Conservation (phyloP, 1,140 invertebrate species). For the Hycleus cichorii region DNA sequence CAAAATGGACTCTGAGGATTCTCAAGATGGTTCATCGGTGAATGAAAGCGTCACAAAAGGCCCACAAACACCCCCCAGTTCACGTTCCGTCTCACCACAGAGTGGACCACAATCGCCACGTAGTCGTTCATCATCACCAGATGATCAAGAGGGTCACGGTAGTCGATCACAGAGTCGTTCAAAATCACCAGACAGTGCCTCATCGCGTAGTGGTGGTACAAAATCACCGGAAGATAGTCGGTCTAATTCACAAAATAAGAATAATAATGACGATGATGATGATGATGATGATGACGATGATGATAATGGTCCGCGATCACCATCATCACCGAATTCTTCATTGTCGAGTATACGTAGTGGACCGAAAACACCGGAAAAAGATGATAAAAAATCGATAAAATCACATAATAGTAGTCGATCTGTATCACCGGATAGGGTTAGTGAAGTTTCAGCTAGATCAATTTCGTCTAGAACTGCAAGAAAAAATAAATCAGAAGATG, state of each 20-base stretch:
- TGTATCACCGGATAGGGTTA: conserved; percentile 24
- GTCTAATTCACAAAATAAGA: not conserved
- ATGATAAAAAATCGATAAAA: conserved; percentile 19
- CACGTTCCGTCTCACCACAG: conserved; percentile 13
- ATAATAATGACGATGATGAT: conserved; percentile 1
- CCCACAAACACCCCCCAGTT: conserved; percentile 14
- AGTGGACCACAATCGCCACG: conserved; percentile 15
- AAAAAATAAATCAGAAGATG: conserved; percentile 26
- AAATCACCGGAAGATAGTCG: not conserved
- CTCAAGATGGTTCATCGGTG: conserved; percentile 34
- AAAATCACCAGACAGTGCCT: conserved; percentile 9
- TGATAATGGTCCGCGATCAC: conserved; percentile 15
- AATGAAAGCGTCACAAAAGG: conserved; percentile 31
- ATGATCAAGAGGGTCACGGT: not conserved
- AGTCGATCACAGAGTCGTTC: conserved; percentile 8
- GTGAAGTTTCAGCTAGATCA: conserved; percentile 23
- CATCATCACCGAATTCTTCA: conserved; percentile 25
- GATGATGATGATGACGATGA: not conserved
- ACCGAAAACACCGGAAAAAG: conserved; percentile 19
- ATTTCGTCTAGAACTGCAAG: conserved; percentile 17
- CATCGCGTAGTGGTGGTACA: conserved; percentile 3
- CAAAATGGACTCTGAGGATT: conserved; percentile 38
- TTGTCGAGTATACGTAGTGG: conserved; percentile 22
- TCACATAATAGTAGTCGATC: conserved; percentile 15
- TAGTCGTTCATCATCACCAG: not conserved